phyloP scores from a whole-genome alignment of 2,113 vertebrate genomes.

The Eidolon helvum region DNA sequence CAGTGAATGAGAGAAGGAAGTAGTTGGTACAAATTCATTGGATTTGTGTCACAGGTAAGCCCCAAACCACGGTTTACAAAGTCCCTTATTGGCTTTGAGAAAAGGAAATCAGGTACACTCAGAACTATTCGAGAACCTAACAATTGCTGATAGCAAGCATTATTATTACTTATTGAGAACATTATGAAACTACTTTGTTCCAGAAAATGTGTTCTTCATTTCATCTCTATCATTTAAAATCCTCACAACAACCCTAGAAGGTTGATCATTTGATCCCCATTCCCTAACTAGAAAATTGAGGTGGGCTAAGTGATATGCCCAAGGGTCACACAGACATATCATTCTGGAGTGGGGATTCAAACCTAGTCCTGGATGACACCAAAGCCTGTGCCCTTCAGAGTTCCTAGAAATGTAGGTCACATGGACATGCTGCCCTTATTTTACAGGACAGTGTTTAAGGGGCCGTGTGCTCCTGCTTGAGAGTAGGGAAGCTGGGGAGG shows the following conservation, averaged over 20 bases:
- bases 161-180: not conserved
- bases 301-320: not conserved
- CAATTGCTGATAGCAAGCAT: not conserved
- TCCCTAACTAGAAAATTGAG: not conserved
- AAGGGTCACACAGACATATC: accelerated
- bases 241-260: not conserved
- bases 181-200: not conserved
- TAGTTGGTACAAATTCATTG: not conserved
- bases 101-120: not conserved
- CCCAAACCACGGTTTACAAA: not conserved
- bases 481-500: not conserved
- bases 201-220: not conserved
- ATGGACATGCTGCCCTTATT: not conserved
- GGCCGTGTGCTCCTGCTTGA: not conserved
- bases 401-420: not conserved
- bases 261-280: not conserved
- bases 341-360: not conserved
- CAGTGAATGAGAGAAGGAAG: not conserved
- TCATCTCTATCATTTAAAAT: not conserved
- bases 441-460: not conserved
- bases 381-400: not conserved
- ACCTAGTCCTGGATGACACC: no score
- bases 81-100: not conserved
- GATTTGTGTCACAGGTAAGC: not conserved
- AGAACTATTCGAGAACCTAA: not conserved